These are phyloP conservation scores for Oikopleura vanhoeffeni DNA, from an alignment of 23 tunicate genomes.

Conservation along the genomic window DNA sequence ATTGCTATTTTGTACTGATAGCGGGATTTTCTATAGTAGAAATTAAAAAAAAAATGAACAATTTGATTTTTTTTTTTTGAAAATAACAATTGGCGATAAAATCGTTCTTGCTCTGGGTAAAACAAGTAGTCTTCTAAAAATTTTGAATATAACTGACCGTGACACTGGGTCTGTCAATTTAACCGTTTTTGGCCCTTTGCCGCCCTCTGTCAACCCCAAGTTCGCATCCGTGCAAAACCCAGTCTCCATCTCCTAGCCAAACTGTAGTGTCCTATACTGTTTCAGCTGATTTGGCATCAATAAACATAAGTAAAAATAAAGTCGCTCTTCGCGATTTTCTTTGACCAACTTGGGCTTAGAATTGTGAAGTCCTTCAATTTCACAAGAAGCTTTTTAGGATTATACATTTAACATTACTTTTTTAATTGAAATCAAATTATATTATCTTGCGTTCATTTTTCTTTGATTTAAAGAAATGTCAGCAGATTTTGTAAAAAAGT, in stretches of 20 bases:
- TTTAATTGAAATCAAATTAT: neutral
- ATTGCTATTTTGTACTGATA: no score
- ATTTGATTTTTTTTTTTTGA: no score
- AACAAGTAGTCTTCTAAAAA: no score
- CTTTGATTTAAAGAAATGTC: no score
- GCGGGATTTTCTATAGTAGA: no score
- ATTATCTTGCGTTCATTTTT: no score
- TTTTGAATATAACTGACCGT: no score
- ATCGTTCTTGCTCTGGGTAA: no score
- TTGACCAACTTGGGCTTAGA: neutral
- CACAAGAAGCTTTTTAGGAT: neutral
- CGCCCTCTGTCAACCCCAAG: neutral
- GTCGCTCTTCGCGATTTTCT: neutral
- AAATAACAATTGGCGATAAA: no score
- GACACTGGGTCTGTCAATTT: no score
- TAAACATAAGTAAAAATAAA: neutral
- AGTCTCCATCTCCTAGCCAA: conserved; percentile 2
- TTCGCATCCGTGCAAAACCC: neutral
- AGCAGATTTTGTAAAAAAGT: no score
- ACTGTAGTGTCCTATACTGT: neutral
- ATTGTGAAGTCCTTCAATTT: neutral
- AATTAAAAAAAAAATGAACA: no score
- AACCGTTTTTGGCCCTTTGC: neutral
- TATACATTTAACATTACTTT: neutral
- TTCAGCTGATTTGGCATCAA: neutral